Percentiles rank a stretch among this genome's conserved stretches.
Evolutionary conservation across 1,140 invertebrate species (phyloP).

Genomic region (Penaeus japonicus): DNA sequence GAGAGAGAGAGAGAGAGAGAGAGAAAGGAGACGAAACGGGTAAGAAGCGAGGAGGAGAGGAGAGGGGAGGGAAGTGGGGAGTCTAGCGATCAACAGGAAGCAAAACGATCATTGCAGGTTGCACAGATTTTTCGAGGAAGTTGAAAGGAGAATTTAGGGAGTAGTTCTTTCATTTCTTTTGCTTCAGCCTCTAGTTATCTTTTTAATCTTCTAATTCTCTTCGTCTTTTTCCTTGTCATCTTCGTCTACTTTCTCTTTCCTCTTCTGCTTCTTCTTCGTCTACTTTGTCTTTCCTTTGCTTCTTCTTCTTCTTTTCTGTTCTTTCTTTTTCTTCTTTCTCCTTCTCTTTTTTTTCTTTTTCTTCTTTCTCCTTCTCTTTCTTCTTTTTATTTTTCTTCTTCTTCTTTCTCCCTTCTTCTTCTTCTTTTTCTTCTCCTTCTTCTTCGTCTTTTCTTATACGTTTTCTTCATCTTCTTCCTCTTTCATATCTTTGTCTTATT

Average conservation of each 20-base stretch:
- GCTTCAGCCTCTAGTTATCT: neutral
- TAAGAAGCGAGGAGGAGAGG: neutral
- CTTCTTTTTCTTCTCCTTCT: neutral
- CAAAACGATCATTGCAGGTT: too few species aligned
- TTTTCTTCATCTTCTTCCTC: neutral
- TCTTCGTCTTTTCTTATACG: neutral
- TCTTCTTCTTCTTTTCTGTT: neutral
- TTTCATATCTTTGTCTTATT: neutral
- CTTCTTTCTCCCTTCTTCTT: neutral
- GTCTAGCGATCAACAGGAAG: too few species aligned
- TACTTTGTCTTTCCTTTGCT: neutral
- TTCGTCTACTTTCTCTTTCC: neutral
- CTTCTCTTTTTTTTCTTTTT: too few species aligned
- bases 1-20: neutral
- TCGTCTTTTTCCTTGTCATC: neutral
- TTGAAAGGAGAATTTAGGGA: neutral
- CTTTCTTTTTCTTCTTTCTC: neutral
- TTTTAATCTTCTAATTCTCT: neutral
- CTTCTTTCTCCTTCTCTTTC: neutral
- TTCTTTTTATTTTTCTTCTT: neutral
- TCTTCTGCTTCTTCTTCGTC: neutral
- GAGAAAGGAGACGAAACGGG: neutral
- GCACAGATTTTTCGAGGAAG: too few species aligned
- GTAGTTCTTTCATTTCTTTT: neutral
- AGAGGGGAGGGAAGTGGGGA: too few species aligned